A percentile compares a stretch with the other conserved stretches of the same genome.
Conservation (phyloP, 2,888 invertebrate species). For the Capitulum mitella region DNA sequence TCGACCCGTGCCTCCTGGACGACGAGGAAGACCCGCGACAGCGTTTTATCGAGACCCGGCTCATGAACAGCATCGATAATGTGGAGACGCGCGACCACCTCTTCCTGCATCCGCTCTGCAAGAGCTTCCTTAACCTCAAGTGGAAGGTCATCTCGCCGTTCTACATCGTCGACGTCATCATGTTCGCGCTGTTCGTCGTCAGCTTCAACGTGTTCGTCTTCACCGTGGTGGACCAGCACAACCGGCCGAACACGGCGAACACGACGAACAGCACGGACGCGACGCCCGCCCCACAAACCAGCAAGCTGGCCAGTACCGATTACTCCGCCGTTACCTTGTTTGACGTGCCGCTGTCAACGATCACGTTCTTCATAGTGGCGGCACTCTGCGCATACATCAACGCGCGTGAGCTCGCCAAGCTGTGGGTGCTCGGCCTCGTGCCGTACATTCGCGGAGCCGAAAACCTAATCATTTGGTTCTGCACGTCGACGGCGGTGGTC, state of each 20-base stretch:
- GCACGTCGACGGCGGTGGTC: not conserved
- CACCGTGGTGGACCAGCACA: not conserved
- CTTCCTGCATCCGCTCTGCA: not conserved
- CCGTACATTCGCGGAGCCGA: not conserved
- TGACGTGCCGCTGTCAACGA: not conserved
- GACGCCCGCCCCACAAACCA: too few relatives aligned
- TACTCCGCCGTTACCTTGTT: too few relatives aligned
- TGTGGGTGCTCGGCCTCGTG: not conserved
- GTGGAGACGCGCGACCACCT: not conserved
- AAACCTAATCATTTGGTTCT: not conserved
- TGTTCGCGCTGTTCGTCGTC: constrained; percentile 12
- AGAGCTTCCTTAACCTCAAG: constrained; percentile 9
- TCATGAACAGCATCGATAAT: not conserved
- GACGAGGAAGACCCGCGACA: not conserved
- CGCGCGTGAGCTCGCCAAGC: not conserved
- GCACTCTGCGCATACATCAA: not conserved
- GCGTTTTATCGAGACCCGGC: not conserved
- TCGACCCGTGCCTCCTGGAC: constrained; percentile 11
- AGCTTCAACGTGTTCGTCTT: constrained; percentile 11
- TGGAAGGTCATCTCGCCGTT: constrained; percentile 12
- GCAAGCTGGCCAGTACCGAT: too few relatives aligned
- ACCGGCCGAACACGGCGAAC: not conserved
- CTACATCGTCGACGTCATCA: not conserved
- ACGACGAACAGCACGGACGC: not conserved
- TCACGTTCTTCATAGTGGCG: not conserved